Base-by-base conservation (phyloP, 2,113 vertebrate species). In the Myocastor coypus region DNA sequence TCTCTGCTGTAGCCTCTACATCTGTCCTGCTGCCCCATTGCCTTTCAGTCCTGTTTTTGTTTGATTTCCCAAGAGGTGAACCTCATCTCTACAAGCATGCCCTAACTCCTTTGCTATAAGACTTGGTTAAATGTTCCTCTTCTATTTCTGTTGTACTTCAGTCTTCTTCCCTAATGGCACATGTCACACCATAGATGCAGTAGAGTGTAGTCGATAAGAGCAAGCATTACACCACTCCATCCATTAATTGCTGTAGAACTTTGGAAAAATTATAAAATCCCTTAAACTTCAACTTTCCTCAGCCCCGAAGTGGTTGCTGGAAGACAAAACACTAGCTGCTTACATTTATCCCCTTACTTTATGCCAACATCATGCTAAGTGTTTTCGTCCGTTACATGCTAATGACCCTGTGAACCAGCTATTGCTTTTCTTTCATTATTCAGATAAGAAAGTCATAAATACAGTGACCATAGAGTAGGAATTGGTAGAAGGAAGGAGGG, bases 211-310 rank as follows among this genome's bases (percentile, higher is more conserved):
- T 82, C 28, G 19, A 50, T 88, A 32, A 81, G 55, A 71, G 69
- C 34, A 81, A 85, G 92, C 55, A 59, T 85, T 52, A 80, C 32
- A 73, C 13, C 26, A 37, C 61, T 83, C 24, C 19, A 40, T 66
- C 59, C 52, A 69, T 66, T 89, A 95, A 90, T n/a, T 73, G 28
- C 40, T 80, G 34, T 63, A 42, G 93, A 69, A 92, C 34, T 63
- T 64, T 92, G 34, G 16, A 12, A 66, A 92, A 82, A 16, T 88
- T 64, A 89, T 24, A 69, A 83, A 75, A 20, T 24, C 78, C 17
- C 92, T 89, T 85, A 94, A 81, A 77, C 14, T 68, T 91, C 50
- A 92, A 68, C 13, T 81, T 92, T 96, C n/a, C 57, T 88, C 34
- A 61, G 89, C 20, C 55, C 42, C 37, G 42, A 95, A 96, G 77